These are phyloP conservation scores for Spilosoma lubricipeda DNA, from an alignment of 2,888 invertebrate species.

Conservation along the genomic window DNA sequence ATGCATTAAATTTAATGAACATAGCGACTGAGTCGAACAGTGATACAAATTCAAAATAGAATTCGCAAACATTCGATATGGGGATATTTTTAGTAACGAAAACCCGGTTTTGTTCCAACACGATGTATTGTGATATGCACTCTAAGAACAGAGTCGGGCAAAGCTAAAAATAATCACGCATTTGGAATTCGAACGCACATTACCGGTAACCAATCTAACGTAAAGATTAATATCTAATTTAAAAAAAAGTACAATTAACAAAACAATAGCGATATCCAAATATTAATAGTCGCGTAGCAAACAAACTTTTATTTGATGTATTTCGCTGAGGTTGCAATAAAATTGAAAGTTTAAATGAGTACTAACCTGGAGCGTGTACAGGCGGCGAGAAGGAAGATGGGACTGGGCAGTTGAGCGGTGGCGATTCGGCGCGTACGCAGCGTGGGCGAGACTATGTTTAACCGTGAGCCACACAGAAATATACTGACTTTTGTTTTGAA, in stretches of 20 bases:
- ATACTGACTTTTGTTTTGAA: slow-evolving; percentile 83
- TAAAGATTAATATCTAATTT: slow-evolving; percentile 34
- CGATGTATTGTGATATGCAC: slow-evolving; percentile 81
- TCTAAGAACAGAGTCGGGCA: slow-evolving; percentile 69
- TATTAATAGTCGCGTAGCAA: slow-evolving; percentile 67
- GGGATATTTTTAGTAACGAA: slow-evolving; percentile 82
- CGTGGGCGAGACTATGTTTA: slow-evolving; percentile 84
- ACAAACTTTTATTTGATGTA: slow-evolving; percentile 35
- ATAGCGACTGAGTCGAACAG: slow-evolving; percentile 59
- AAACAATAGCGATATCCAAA: slow-evolving; percentile 26
- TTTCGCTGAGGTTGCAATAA: slow-evolving; percentile 64
- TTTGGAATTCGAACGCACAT: slow-evolving; percentile 63
- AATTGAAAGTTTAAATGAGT: slow-evolving; percentile 51
- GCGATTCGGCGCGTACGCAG: slow-evolving; percentile 65
- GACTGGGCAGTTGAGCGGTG: slow-evolving; percentile 71
- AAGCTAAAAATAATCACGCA: slow-evolving; percentile 73
- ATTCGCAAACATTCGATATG: slow-evolving; percentile 85
- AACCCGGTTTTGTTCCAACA: slow-evolving; percentile 82
- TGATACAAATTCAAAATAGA: slow-evolving; percentile 81
- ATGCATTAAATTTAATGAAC: slow-evolving; percentile 47
- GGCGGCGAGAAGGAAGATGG: slow-evolving; percentile 77
- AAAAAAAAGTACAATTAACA: slow-evolving; percentile 16
- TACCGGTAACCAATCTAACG: slow-evolving; percentile 54
- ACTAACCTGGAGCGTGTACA: slow-evolving; percentile 82
- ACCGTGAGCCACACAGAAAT: slow-evolving; percentile 84